Evolutionary conservation across 2,113 vertebrate species (phyloP).

Genomic region (Corythornis madagascariensis): DNA sequence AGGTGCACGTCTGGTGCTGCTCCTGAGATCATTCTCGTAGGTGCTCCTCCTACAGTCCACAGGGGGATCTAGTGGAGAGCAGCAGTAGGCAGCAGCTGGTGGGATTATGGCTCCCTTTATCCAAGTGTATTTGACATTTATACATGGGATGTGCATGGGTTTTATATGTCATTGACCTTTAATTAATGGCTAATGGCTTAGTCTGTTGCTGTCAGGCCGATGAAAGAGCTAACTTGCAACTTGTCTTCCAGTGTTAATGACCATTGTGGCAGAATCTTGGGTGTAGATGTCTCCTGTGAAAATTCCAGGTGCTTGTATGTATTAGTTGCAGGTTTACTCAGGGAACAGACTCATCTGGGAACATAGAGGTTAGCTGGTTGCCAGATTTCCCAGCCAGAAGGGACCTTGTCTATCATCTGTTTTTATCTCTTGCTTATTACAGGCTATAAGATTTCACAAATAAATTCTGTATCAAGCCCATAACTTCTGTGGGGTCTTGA

Average conservation of each 20-base stretch:
- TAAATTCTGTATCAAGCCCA: not conserved
- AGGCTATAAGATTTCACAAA: not conserved
- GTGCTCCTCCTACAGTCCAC: not conserved
- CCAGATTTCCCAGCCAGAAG: not conserved
- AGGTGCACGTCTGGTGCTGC: not conserved
- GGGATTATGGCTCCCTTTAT: not conserved
- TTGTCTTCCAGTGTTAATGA: not conserved
- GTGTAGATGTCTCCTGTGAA: not conserved
- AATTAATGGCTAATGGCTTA: not conserved
- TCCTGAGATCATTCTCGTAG: not conserved
- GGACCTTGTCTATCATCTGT: not conserved
- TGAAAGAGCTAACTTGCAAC: not conserved
- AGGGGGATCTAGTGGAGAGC: not conserved
- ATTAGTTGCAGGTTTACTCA: not conserved
- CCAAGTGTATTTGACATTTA: not conserved
- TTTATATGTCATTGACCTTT: not conserved
- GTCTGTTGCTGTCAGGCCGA: not conserved
- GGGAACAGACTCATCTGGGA: not conserved
- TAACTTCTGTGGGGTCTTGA: not conserved
- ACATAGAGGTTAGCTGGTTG: not conserved
- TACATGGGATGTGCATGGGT: not conserved
- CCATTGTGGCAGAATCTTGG: fast-evolving
- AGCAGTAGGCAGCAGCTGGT: not conserved
- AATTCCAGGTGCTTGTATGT: not conserved
- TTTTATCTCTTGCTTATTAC: not conserved